Conservation (phyloP, 2,797 vertebrate species). For the Periparus ater region DNA sequence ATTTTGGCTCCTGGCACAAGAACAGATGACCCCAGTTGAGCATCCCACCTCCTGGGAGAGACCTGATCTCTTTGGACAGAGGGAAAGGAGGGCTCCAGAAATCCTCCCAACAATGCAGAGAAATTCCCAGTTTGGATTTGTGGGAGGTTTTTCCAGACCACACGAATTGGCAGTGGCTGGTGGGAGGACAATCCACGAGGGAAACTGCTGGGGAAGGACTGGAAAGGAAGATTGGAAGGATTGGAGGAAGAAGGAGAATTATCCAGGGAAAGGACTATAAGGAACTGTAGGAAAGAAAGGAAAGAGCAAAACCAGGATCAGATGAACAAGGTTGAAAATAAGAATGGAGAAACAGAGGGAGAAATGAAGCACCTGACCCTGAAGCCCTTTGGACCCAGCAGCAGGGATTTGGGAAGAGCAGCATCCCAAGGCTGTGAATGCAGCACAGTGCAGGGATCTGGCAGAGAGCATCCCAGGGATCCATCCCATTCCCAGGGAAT, state of each 20-base stretch:
- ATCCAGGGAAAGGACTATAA: not conserved
- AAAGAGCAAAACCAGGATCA: not conserved
- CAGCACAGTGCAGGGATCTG: not conserved
- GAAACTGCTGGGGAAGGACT: not conserved
- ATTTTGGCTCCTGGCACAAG: not conserved
- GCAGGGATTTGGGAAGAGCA: not conserved
- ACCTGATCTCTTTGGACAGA: not conserved
- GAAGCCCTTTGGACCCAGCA: not conserved
- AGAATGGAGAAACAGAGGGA: not conserved
- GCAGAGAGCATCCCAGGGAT: not conserved
- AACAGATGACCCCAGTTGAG: not conserved
- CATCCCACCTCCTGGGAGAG: not conserved
- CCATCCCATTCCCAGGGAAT: accelerated
- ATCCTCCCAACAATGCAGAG: not conserved
- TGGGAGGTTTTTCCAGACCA: accelerated
- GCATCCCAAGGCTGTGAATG: not conserved
- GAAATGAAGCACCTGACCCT: not conserved
- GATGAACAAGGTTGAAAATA: not conserved
- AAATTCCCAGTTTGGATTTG: not conserved
- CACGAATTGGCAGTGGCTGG: not conserved
- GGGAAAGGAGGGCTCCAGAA: not conserved
- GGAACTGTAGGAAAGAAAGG: not conserved
- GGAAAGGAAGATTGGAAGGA: not conserved
- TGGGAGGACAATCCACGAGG: accelerated
- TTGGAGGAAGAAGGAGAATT: not conserved